A percentile compares a stretch with the other conserved stretches of the same genome.
Conservation (phyloP, 2,797 vertebrate genomes). For the Gallirallus australis region DNA sequence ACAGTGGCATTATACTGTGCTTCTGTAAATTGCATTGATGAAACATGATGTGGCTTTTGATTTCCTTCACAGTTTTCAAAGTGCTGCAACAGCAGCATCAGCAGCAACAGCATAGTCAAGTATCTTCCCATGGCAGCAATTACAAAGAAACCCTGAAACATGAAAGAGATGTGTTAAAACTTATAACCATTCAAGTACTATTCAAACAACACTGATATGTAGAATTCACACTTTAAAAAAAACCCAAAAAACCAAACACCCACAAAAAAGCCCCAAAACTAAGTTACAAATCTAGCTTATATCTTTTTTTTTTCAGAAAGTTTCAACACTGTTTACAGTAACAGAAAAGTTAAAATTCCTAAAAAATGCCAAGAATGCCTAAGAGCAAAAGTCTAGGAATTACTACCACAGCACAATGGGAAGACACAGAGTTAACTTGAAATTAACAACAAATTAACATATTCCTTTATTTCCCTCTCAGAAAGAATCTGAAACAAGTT, state of each 20-base stretch:
- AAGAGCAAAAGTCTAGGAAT: not conserved
- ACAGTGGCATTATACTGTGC: conserved; percentile 93
- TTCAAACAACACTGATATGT: not conserved
- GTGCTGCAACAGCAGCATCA: conserved; percentile 86
- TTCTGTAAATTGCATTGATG: conserved; percentile 89
- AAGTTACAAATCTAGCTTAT: not conserved
- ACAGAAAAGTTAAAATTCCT: not conserved
- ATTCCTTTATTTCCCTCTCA: not conserved
- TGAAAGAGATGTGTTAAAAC: not conserved
- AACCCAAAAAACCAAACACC: not conserved
- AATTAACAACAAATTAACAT: not conserved
- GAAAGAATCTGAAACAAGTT: not conserved
- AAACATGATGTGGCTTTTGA: conserved; percentile 77
- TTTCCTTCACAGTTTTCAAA: conserved; percentile 83
- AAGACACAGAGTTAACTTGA: not conserved
- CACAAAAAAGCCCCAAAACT: too few relatives aligned
- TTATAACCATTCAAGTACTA: not conserved
- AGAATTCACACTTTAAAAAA: not conserved
- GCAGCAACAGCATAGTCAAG: conserved; percentile 84
- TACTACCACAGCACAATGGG: fast-evolving
- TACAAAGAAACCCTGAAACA: conserved; percentile 82
- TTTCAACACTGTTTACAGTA: not conserved
- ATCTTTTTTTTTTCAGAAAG: not conserved
- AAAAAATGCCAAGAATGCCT: not conserved
- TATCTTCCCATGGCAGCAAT: conserved; percentile 89